Base-by-base conservation (phyloP, 2,113 vertebrate species). In the Ictidomys tridecemlineatus region DNA sequence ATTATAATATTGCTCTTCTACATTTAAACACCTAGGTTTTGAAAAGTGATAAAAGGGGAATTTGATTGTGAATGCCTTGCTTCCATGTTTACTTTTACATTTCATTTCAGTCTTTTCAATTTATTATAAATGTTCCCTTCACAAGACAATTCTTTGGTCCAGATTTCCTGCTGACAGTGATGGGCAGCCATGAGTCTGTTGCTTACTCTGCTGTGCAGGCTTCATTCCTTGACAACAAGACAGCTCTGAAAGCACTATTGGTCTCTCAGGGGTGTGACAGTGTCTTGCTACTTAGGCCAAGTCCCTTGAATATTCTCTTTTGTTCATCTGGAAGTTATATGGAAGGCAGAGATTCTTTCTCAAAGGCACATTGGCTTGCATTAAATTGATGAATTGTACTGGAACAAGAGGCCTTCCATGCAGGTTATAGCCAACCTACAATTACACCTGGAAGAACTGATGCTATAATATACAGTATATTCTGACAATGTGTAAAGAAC, bases 31-130 rank as follows among this genome's bases (percentile, higher is more conserved):
- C 74, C 2, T 83, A 42, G 24, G 2, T 24, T 77, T 89, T 67
- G 45, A 76, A 2, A 2, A 26, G 7, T 87, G 70, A 34, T 72
- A 34, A 22, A 90, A 77, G 14, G 7, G 7, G 14, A 92, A 39
- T 65, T 80, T 87, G 17, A 92, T 84, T 70, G 96, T 80, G 20
- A 92, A 18, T 76, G 42, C 5, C 51, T 24, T 13, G 17, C 2
- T 39, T 91, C 39, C 74, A 32, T 67, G 69, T 48, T 42, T 80
- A 93, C 70, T 34, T 95, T 83, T 82, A 74, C 70, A 39, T 32
- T 24, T 20, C 5, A 34, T 30, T 56, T 93, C 17, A n/a, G 0
- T 30, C 16, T 65, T 76, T 51, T 34, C 10, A 58, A 80, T 76
- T 90, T 65, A 65, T 67, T 24, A 65, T 51, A 42, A 70, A 42